Evolutionary conservation across 2,113 vertebrate species (phyloP).

Genomic region (Myotis yumanensis): DNA sequence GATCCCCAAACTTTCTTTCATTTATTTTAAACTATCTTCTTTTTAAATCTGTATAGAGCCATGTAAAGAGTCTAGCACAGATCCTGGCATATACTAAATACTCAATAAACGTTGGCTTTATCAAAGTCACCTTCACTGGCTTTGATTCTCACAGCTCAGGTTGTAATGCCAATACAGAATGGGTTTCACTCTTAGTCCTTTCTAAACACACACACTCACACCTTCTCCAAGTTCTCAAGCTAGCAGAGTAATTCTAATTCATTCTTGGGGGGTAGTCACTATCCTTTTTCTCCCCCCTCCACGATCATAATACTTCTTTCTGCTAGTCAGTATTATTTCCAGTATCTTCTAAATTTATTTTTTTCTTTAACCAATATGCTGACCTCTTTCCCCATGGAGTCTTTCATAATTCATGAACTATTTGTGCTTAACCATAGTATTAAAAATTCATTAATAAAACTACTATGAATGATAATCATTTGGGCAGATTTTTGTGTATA

Average conservation of each 20-base stretch:
- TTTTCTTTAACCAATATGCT: constrained; percentile 20
- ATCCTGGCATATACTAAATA: neutral
- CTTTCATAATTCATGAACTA: neutral
- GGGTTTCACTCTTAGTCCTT: neutral
- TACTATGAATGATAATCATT: constrained; percentile 8
- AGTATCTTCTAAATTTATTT: constrained; percentile 26
- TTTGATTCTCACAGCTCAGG: neutral
- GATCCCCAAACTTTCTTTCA: neutral
- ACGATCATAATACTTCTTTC: neutral
- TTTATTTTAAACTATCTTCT: neutral
- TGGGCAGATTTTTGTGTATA: neutral
- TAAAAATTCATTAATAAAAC: neutral
- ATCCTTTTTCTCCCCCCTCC: neutral
- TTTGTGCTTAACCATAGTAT: constrained; percentile 7
- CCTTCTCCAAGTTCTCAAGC: neutral
- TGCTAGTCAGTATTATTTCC: neutral
- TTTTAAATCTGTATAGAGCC: neutral
- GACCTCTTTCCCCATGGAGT: neutral
- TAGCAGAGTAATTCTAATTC: neutral
- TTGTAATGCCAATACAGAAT: neutral
- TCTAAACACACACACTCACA: neutral
- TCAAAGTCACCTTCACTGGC: neutral
- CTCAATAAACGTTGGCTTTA: neutral
- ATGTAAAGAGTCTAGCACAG: neutral
- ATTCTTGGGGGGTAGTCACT: neutral